phyloP scores from a whole-genome alignment of 2,888 invertebrate genomes.

The Halocaridina rubra region DNA sequence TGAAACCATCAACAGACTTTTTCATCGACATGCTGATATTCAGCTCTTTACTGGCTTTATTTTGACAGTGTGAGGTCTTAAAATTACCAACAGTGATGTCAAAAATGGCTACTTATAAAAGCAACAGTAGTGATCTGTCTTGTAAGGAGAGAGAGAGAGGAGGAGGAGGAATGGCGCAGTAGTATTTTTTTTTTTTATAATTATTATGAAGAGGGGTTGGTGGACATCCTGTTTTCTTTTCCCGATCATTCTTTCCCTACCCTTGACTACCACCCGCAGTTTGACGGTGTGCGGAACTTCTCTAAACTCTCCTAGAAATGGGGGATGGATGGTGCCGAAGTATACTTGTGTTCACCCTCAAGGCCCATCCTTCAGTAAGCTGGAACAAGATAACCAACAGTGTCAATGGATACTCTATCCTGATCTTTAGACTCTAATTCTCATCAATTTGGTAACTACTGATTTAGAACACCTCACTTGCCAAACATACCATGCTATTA shows the following conservation, averaged over 20 bases:
- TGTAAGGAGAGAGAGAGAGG: no score
- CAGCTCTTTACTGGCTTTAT: constrained; percentile 42
- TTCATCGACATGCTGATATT: constrained; percentile 50
- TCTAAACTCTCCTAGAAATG: constrained; percentile 55
- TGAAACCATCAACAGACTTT: background rate
- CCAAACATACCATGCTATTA: constrained; percentile 54
- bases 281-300: constrained; percentile 53
- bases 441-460: constrained; percentile 52
- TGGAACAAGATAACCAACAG: constrained; percentile 58
- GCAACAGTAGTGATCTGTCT: constrained; percentile 52
- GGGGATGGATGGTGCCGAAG: constrained; percentile 54
- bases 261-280: constrained; percentile 50
- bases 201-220: constrained; percentile 50
- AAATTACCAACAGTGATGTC: constrained; percentile 54
- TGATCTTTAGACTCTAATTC: constrained; percentile 49
- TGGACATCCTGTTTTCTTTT: no score
- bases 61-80: constrained; percentile 59
- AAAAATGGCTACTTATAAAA: no score
- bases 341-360: constrained; percentile 55
- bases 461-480: constrained; percentile 61
- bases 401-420: no score
- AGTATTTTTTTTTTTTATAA: no score
- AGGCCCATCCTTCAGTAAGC: constrained; percentile 56
- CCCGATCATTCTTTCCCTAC: constrained; percentile 60
- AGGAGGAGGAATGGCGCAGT: constrained; percentile 55